Percentiles rank a stretch among this genome's conserved stretches.
Conservation (phyloP, 2,888 invertebrate species). For the Rhagium mordax region DNA sequence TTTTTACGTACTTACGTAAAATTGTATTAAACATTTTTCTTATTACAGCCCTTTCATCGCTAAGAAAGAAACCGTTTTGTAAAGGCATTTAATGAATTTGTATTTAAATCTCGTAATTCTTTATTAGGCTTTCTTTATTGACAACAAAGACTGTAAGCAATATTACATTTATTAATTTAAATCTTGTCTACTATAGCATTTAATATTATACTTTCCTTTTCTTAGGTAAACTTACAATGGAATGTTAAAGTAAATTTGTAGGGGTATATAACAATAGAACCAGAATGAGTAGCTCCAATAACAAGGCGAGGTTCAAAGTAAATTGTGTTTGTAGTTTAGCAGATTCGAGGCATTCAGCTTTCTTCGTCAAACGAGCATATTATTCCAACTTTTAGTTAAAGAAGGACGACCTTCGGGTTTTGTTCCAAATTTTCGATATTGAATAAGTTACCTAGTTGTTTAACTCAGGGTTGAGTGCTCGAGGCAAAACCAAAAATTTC, state of each 20-base stretch:
- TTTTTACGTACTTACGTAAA: not conserved
- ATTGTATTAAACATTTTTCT: not conserved
- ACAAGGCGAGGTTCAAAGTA: constrained; percentile 14
- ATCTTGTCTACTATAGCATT: constrained; percentile 7
- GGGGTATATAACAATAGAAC: constrained; percentile 7
- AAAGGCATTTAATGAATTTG: not conserved
- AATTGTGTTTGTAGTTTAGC: constrained; percentile 18
- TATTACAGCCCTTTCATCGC: not conserved
- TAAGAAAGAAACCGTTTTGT: not conserved
- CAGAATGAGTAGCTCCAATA: constrained; percentile 12
- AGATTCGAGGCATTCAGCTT: not conserved
- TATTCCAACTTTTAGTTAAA: not conserved
- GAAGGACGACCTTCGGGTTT: not conserved
- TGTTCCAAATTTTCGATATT: not conserved
- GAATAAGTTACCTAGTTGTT: not conserved
- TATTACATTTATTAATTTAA: constrained; percentile 15
- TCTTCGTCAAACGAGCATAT: not conserved
- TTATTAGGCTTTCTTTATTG: constrained; percentile 6
- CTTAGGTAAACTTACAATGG: not conserved
- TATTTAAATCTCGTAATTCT: constrained; percentile 8
- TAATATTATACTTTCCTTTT: constrained; percentile 9
- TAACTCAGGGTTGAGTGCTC: not conserved
- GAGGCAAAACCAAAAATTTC: not conserved
- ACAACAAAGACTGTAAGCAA: not conserved
- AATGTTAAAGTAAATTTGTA: not conserved